A percentile compares a stretch with the other conserved stretches of the same genome.
These are phyloP conservation scores for Streblospio benedicti DNA, from an alignment of 1,140 invertebrate species.

Conservation along the genomic window DNA sequence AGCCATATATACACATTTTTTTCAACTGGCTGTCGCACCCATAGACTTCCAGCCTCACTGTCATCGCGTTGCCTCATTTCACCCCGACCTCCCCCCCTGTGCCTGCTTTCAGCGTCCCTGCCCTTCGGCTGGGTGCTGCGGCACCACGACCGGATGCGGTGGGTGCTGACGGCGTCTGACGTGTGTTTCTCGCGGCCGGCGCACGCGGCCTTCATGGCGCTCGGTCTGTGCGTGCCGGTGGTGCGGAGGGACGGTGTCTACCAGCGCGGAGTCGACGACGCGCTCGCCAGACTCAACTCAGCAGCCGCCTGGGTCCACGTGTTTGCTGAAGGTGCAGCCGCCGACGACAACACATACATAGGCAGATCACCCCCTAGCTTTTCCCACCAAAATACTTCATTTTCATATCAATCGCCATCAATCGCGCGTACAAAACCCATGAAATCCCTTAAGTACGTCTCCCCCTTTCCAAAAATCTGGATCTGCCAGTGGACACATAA, in stretches of 20 bases:
- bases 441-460: too few species aligned
- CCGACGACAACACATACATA: too few species aligned
- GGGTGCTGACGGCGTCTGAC: slow-evolving; percentile 87
- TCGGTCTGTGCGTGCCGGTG: slow-evolving; percentile 87
- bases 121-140: slow-evolving; percentile 57
- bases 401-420: too few species aligned
- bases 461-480: too few species aligned
- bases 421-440: too few species aligned
- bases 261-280: slow-evolving; percentile 76
- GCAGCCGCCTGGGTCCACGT: slow-evolving; percentile 91
- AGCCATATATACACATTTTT: too few species aligned
- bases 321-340: slow-evolving; percentile 72
- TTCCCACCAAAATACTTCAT: too few species aligned
- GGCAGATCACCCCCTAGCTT: too few species aligned
- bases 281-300: slow-evolving; percentile 73
- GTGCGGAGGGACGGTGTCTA: slow-evolving; percentile 86
- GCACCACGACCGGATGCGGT: slow-evolving; percentile 65
- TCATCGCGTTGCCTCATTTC: too few species aligned
- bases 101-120: slow-evolving; percentile 56
- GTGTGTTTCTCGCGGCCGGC: slow-evolving; percentile 86
- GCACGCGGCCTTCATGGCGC: slow-evolving; percentile 82
- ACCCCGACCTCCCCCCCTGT: neutral
- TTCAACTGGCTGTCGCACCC: too few species aligned
- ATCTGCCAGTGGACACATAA: too few species aligned
- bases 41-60: too few species aligned